Conservation (phyloP, 2,888 invertebrate species). For the Biston stratarius region DNA sequence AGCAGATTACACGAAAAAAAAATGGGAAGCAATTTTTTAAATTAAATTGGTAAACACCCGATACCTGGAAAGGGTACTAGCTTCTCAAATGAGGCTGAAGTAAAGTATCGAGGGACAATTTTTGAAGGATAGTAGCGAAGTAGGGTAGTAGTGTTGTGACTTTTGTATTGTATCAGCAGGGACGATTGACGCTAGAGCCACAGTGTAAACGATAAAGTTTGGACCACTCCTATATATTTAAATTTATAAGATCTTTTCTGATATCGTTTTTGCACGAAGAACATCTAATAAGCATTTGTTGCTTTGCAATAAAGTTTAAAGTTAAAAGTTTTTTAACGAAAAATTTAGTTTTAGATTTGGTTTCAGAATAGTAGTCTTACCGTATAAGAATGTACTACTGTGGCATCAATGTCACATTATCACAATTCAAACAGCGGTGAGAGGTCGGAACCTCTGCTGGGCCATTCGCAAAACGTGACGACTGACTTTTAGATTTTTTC, state of each 20-base stretch:
- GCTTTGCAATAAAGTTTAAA: too few relatives aligned
- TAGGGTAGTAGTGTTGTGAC: not conserved
- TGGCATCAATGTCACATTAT: constrained; percentile 33
- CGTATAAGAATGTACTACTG: constrained; percentile 29
- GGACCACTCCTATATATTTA: not conserved
- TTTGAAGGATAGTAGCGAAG: too few relatives aligned
- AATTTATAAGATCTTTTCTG: not conserved
- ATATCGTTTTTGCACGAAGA: too few relatives aligned
- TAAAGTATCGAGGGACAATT: too few relatives aligned
- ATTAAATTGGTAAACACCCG: not conserved
- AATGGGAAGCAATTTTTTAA: not conserved
- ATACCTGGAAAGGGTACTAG: too few relatives aligned
- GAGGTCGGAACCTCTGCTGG: constrained; percentile 24
- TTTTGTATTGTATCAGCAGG: not conserved
- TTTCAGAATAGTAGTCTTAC: constrained; percentile 2
- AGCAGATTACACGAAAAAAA: not conserved
- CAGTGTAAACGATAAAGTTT: not conserved
- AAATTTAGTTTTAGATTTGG: not conserved
- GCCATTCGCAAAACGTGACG: constrained; percentile 14
- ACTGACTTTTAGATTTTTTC: not conserved
- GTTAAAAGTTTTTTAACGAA: too few relatives aligned
- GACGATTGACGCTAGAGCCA: not conserved
- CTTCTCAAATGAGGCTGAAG: too few relatives aligned
- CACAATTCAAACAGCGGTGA: constrained; percentile 36
- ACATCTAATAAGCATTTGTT: too few relatives aligned